A percentile compares a stretch with the other conserved stretches of the same genome.
phyloP scores from a whole-genome alignment of 2,113 vertebrate genomes.

The Zapornia atra region DNA sequence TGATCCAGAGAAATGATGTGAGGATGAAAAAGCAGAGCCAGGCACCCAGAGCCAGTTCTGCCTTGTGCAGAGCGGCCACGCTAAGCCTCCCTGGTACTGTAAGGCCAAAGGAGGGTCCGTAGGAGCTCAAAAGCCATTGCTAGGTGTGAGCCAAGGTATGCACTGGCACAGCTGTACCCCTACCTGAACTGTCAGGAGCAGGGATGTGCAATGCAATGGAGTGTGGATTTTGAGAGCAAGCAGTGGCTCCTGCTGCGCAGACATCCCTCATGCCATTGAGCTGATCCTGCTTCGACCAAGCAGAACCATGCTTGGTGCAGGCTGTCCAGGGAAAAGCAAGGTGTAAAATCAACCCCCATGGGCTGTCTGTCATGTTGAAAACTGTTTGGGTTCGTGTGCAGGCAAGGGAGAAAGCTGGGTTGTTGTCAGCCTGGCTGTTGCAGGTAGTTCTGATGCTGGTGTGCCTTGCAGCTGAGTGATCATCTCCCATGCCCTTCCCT shows the following conservation, averaged over 20 bases:
- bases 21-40: background rate
- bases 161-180: background rate
- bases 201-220: accelerated
- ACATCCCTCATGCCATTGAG: background rate
- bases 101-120: background rate
- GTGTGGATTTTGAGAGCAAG: background rate
- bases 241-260: background rate
- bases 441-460: background rate
- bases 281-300: background rate
- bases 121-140: background rate
- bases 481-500: background rate
- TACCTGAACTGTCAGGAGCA: background rate
- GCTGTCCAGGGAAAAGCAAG: background rate
- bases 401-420: background rate
- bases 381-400: background rate
- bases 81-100: background rate
- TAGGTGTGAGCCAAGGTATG: background rate
- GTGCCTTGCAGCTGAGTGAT: accelerated
- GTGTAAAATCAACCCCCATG: background rate
- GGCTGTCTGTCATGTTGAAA: background rate
- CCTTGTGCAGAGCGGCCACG: background rate
- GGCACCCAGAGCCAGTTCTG: background rate
- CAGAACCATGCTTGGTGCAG: background rate
- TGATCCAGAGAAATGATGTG: background rate
- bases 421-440: background rate